Percentiles rank a stretch among this genome's conserved stretches.
Evolutionary conservation across 2,888 invertebrate genomes (phyloP).

Genomic region (Tupiocoris notatus): DNA sequence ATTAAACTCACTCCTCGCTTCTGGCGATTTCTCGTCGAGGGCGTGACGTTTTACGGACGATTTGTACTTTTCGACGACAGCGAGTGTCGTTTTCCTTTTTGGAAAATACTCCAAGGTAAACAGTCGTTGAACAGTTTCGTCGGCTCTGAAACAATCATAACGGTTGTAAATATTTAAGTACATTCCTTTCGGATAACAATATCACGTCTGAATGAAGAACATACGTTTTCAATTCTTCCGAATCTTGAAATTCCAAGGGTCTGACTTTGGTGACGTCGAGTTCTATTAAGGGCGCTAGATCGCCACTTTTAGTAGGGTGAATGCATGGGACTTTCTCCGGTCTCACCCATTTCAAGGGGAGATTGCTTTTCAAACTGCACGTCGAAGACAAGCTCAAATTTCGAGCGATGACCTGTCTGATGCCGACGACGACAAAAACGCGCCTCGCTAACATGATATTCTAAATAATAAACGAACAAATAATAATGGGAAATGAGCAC

Average conservation of each 20-base stretch:
- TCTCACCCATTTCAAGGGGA: constrained; percentile 75
- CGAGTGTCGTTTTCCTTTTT: constrained; percentile 57
- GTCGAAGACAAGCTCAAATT: constrained; percentile 12
- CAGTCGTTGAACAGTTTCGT: constrained; percentile 67
- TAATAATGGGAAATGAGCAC: too few species aligned
- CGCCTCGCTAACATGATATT: too few species aligned
- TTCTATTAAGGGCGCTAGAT: constrained; percentile 61
- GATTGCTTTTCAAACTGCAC: constrained; percentile 61
- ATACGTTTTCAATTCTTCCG: constrained; percentile 70
- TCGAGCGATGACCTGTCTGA: background rate
- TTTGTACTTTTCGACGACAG: constrained; percentile 60
- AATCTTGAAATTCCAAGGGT: constrained; percentile 59
- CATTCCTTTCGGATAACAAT: too few species aligned
- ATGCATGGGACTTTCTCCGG: constrained; percentile 67
- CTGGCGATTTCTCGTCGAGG: constrained; percentile 68
- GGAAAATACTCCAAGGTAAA: constrained; percentile 70
- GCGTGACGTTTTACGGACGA: constrained; percentile 67
- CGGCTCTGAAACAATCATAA: constrained; percentile 61
- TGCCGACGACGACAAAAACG: too few species aligned
- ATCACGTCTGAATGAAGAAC: too few species aligned
- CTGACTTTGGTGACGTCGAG: constrained; percentile 58
- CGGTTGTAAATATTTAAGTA: background rate
- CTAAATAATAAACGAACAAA: too few species aligned
- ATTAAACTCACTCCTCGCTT: constrained; percentile 66
- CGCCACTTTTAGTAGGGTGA: constrained; percentile 69